phyloP scores from a whole-genome alignment of 2,113 vertebrate genomes.

The Todiramphus chloris region DNA sequence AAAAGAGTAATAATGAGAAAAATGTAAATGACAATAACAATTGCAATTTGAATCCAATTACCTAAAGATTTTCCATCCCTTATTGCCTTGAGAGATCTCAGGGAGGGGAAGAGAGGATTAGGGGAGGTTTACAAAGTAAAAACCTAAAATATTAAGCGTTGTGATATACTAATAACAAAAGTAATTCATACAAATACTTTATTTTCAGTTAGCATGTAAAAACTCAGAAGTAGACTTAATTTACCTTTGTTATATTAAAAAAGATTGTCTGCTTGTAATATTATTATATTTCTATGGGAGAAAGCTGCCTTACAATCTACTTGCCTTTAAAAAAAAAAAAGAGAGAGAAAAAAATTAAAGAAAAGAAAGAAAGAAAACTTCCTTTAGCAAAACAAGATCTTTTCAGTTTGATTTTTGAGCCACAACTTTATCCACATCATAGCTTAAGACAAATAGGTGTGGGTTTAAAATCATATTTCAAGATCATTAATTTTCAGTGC shows the following conservation, averaged over 20 bases:
- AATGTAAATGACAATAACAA: background rate
- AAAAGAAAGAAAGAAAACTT: background rate
- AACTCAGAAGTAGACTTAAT: slow-evolving; percentile 51
- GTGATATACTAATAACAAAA: slow-evolving; percentile 29
- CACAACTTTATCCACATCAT: slow-evolving; percentile 42
- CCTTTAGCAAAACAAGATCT: slow-evolving; percentile 55
- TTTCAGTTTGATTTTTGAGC: slow-evolving; percentile 51
- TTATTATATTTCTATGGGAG: slow-evolving; percentile 60
- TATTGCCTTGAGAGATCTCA: slow-evolving; percentile 28
- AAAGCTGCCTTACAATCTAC: slow-evolving; percentile 74
- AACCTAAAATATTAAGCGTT: background rate
- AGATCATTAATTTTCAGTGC: slow-evolving; percentile 69
- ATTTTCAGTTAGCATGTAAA: slow-evolving; percentile 61
- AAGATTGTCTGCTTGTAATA: slow-evolving; percentile 77
- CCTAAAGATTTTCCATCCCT: slow-evolving; percentile 20
- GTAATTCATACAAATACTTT: slow-evolving; percentile 38
- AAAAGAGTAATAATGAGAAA: background rate
- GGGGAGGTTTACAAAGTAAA: background rate
- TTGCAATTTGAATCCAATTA: background rate
- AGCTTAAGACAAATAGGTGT: slow-evolving; percentile 79
- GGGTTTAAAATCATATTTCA: slow-evolving; percentile 62
- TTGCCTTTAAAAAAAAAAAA: background rate
- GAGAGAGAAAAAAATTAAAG: too few relatives aligned
- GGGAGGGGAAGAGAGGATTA: background rate
- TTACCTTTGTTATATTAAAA: slow-evolving; percentile 66